These are phyloP conservation scores for Champsocephalus esox DNA, from an alignment of 2,797 vertebrate species.

Conservation along the genomic window DNA sequence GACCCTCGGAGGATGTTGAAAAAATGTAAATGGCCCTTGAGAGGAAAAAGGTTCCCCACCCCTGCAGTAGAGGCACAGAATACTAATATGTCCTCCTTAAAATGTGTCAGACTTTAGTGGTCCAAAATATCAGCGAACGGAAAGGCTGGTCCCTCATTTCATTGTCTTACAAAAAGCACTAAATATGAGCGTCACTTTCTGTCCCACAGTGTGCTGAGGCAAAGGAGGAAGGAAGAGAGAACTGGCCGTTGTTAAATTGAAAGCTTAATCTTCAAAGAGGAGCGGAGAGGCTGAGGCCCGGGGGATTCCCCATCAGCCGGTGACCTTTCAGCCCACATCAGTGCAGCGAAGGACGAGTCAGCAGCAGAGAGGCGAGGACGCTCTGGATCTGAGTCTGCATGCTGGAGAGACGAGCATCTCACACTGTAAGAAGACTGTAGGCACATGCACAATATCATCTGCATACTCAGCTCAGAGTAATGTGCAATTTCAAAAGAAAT, in stretches of 20 bases:
- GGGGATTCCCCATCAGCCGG: conserved; percentile 39
- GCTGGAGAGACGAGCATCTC: background rate
- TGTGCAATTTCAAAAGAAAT: background rate
- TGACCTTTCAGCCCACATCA: conserved; percentile 44
- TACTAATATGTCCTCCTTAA: too few relatives aligned
- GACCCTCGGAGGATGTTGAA: too few relatives aligned
- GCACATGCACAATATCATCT: too few relatives aligned
- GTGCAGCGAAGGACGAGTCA: conserved; percentile 35
- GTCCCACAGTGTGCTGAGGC: background rate
- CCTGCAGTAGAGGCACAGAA: too few relatives aligned
- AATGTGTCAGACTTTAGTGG: too few relatives aligned
- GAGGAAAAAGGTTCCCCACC: too few relatives aligned
- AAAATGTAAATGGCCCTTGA: too few relatives aligned
- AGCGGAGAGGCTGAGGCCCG: conserved; percentile 38
- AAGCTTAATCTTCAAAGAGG: conserved; percentile 59
- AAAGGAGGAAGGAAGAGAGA: background rate
- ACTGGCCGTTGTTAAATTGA: conserved; percentile 45
- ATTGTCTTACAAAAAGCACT: background rate
- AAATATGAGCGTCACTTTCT: background rate
- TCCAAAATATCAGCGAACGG: too few relatives aligned
- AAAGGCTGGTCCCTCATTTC: background rate
- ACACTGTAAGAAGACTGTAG: background rate
- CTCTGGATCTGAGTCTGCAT: background rate
- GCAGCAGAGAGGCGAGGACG: background rate
- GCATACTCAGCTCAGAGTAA: background rate